phyloP scores from a whole-genome alignment of 2,888 invertebrate genomes.

The Ophion ventricosus region DNA sequence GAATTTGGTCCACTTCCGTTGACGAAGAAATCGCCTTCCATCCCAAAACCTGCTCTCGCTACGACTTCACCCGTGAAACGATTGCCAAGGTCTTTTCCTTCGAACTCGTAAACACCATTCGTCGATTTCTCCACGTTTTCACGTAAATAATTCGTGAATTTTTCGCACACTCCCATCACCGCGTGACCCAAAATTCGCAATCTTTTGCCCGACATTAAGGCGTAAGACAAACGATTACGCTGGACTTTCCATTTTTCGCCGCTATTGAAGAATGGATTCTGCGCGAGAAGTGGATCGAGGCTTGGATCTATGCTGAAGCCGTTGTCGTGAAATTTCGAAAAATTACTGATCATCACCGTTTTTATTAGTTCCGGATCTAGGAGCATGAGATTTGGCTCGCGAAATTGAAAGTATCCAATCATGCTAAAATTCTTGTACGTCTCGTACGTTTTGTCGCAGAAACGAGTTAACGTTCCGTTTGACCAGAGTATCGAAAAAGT shows the following conservation, averaged over 20 bases:
- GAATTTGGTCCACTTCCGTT: slow-evolving; percentile 60
- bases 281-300: slow-evolving; percentile 70
- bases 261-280: slow-evolving; percentile 74
- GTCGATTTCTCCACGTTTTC: slow-evolving; percentile 27
- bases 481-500: slow-evolving; percentile 53
- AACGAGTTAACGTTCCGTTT: slow-evolving; percentile 27
- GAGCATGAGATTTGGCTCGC: slow-evolving; percentile 68
- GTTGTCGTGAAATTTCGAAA: slow-evolving; percentile 73
- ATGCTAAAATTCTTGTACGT: slow-evolving; percentile 67
- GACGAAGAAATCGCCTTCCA: slow-evolving; percentile 74
- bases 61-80: slow-evolving; percentile 74
- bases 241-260: slow-evolving; percentile 73
- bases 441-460: slow-evolving; percentile 66
- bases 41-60: slow-evolving; percentile 72
- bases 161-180: slow-evolving; percentile 69
- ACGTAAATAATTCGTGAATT: slow-evolving; percentile 65
- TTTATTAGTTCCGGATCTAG: slow-evolving; percentile 76
- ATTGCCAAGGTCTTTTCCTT: slow-evolving; percentile 70
- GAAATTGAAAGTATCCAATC: slow-evolving; percentile 72
- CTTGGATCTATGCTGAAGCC: slow-evolving; percentile 49
- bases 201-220: slow-evolving; percentile 49
- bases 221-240: slow-evolving; percentile 56
- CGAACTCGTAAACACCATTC: slow-evolving; percentile 72
- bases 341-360: slow-evolving; percentile 72
- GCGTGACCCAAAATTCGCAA: slow-evolving; percentile 72